A percentile compares a stretch with the other conserved stretches of the same genome.
Conservation (phyloP, 2,113 vertebrate genomes). For the Equus przewalskii region DNA sequence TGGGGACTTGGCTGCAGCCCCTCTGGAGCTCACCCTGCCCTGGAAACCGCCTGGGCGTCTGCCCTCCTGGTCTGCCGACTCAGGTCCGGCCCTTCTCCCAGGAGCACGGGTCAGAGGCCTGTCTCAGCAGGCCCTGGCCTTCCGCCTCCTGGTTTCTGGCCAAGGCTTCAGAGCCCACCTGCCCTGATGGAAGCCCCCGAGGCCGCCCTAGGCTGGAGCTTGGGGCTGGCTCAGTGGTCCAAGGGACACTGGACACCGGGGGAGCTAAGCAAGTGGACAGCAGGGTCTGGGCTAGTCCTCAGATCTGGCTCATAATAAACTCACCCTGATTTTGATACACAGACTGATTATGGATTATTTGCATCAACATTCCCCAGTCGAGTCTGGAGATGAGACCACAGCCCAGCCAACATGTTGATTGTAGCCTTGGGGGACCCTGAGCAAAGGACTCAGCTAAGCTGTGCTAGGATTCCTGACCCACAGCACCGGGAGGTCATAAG, state of each 20-base stretch:
- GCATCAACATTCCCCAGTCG: no score
- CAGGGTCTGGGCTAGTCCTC: no score
- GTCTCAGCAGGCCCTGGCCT: not conserved
- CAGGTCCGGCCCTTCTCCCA: rapidly evolving
- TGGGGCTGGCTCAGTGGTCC: not conserved
- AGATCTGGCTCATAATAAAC: no score
- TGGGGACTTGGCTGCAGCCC: not conserved
- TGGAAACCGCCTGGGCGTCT: rapidly evolving
- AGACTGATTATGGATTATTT: no score
- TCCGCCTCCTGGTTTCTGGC: not conserved
- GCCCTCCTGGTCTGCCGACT: not conserved
- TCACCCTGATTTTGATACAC: no score
- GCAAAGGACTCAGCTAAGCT: not conserved
- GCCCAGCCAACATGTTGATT: no score
- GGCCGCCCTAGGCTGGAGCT: not conserved
- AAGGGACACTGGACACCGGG: rapidly evolving
- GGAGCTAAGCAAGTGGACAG: rapidly evolving
- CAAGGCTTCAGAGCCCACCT: not conserved
- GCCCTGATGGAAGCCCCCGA: not conserved
- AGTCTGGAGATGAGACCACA: no score
- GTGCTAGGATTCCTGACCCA: rapidly evolving
- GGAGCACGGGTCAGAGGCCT: not conserved
- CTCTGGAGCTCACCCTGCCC: no score
- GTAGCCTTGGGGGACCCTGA: not conserved
- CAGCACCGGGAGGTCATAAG: rapidly evolving